Evolutionary conservation across 2,797 vertebrate genomes (phyloP).

Genomic region (Notolabrus celidotus): DNA sequence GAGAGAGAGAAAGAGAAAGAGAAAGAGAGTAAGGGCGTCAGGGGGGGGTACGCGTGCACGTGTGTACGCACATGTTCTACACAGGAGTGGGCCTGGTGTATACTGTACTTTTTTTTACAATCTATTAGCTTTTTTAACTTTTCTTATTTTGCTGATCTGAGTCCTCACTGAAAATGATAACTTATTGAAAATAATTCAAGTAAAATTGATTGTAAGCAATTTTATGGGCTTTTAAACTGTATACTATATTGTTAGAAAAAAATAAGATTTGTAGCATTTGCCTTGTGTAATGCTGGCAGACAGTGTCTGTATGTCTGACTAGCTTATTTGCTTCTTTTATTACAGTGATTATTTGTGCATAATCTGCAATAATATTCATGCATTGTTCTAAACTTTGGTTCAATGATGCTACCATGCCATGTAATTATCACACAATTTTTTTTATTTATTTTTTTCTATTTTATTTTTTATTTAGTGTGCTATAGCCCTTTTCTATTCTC

Average conservation of each 20-base stretch:
- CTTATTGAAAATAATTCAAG: background rate
- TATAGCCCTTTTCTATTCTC: constrained; percentile 52
- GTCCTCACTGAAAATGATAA: background rate
- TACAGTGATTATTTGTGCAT: too few relatives aligned
- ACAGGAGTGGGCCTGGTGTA: constrained; percentile 34
- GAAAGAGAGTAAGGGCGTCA: too few relatives aligned
- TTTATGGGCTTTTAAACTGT: background rate
- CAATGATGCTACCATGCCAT: constrained; percentile 3
- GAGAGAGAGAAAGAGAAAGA: constrained; percentile 3
- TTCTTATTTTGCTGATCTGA: background rate
- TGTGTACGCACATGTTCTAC: constrained; percentile 50
- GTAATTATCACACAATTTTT: constrained; percentile 30
- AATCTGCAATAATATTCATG: too few relatives aligned
- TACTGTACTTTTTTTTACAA: constrained; percentile 8
- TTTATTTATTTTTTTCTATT: constrained; percentile 6
- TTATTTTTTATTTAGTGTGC: background rate
- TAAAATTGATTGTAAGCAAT: background rate
- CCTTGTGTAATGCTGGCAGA: background rate
- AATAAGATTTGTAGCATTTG: background rate
- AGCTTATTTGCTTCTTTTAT: background rate
- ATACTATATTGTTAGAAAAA: too few relatives aligned
- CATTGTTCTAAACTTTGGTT: constrained; percentile 27
- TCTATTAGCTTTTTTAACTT: background rate
- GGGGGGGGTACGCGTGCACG: constrained; percentile 54
- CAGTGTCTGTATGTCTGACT: constrained; percentile 10